Conservation (phyloP, 2,797 vertebrate genomes). For the Poeciliopsis turneri region DNA sequence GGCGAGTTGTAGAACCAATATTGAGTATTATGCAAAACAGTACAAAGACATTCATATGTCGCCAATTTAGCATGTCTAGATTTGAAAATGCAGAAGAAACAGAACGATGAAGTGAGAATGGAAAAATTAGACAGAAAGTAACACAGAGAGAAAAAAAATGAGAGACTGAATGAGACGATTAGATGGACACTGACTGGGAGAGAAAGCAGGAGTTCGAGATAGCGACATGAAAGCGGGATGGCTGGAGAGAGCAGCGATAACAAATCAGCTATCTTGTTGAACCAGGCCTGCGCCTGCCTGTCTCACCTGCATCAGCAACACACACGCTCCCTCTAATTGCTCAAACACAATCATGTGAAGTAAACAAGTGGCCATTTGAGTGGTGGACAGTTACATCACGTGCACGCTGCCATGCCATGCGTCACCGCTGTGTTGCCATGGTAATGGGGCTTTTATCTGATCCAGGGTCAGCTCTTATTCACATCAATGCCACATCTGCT, state of each 20-base stretch:
- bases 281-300: slow-evolving; percentile 55
- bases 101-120: slow-evolving; percentile 13
- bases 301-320: slow-evolving; percentile 45
- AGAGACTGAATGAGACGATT: slow-evolving; percentile 46
- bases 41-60: slow-evolving; percentile 1
- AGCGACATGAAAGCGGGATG: slow-evolving; percentile 35
- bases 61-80: slow-evolving; percentile 5
- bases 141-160: slow-evolving; percentile 23
- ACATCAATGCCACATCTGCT: slow-evolving; percentile 39
- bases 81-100: slow-evolving; percentile 17
- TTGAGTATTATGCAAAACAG: neutral
- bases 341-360: slow-evolving; percentile 66
- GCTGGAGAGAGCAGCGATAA: slow-evolving; percentile 49
- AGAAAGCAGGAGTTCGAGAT: slow-evolving; percentile 35
- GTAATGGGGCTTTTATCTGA: slow-evolving; percentile 66
- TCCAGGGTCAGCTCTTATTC: slow-evolving; percentile 52
- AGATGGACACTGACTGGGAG: slow-evolving; percentile 54
- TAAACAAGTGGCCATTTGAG: slow-evolving; percentile 64
- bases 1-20: slow-evolving; percentile 3
- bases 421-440: slow-evolving; percentile 65
- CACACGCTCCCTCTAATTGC: slow-evolving; percentile 53
- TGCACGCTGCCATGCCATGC: slow-evolving; percentile 28
- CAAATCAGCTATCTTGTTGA: slow-evolving; percentile 65
- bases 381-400: slow-evolving; percentile 38
- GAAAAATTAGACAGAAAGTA: slow-evolving; percentile 25